Evolutionary conservation across 2,113 vertebrate genomes (phyloP).

Genomic region (Nibea albiflora): DNA sequence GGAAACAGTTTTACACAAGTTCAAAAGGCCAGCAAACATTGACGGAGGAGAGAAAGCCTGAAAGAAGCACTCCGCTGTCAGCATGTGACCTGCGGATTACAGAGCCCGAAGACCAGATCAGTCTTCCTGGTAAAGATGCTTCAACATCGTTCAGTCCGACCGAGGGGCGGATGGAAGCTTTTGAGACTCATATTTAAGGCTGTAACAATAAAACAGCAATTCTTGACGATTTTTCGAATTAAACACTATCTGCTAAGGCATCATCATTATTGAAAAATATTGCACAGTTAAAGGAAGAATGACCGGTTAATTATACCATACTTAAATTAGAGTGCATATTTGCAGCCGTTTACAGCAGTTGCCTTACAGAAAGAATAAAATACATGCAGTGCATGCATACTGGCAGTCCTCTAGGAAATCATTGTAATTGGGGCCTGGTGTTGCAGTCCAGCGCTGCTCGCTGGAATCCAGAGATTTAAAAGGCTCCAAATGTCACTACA

Average conservation of each 20-base stretch:
- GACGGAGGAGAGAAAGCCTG: conserved; percentile 23
- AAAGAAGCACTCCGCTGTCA: conserved; percentile 36
- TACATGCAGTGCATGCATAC: background rate
- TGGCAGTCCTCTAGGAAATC: background rate
- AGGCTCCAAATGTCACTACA: no score
- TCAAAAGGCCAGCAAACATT: background rate
- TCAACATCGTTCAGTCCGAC: conserved; percentile 32
- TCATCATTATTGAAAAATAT: background rate
- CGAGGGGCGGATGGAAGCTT: conserved; percentile 35
- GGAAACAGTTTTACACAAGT: conserved; percentile 4
- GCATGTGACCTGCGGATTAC: conserved; percentile 70
- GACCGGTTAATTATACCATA: background rate
- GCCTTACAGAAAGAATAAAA: background rate
- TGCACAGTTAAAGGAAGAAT: background rate
- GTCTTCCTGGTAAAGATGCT: conserved; percentile 12
- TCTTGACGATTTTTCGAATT: background rate
- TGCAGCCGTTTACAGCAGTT: no score
- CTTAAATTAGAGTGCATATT: background rate
- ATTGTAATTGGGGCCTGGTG: background rate
- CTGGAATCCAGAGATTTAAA: background rate
- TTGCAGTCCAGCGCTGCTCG: background rate
- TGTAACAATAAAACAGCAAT: background rate
- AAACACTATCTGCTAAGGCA: background rate
- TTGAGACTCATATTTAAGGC: conserved; percentile 73
- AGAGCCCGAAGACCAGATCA: conserved; percentile 55